These are phyloP conservation scores for Pholis gunnellus DNA, from an alignment of 2,113 vertebrate species.

Conservation along the genomic window DNA sequence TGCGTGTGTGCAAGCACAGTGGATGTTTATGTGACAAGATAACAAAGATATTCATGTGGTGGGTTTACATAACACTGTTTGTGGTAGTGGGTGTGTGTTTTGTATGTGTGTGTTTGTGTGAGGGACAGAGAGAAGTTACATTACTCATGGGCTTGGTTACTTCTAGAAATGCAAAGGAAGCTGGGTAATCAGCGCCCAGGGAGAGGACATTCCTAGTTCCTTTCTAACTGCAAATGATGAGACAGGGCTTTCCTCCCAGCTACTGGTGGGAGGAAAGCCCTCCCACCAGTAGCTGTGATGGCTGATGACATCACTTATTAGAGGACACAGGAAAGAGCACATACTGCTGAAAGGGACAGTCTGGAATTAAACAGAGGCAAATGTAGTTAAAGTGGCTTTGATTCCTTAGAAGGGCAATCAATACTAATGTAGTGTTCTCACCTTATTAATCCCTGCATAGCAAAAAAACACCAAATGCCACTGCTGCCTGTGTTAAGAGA, in stretches of 20 bases:
- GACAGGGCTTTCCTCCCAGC: slow-evolving; percentile 49
- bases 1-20: slow-evolving; percentile 10
- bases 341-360: slow-evolving; percentile 67
- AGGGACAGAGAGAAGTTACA: slow-evolving; percentile 8
- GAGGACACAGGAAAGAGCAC: slow-evolving; percentile 71
- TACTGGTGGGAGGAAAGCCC: slow-evolving; percentile 57
- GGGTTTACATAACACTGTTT: slow-evolving; percentile 39
- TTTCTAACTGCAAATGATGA: slow-evolving; percentile 33
- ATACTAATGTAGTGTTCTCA: slow-evolving; percentile 52
- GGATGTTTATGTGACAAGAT: slow-evolving; percentile 31
- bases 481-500: slow-evolving; percentile 8
- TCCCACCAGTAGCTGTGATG: slow-evolving; percentile 45
- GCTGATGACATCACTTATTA: slow-evolving; percentile 75
- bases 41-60: slow-evolving; percentile 36
- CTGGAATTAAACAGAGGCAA: slow-evolving; percentile 64
- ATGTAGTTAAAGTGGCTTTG: slow-evolving; percentile 63
- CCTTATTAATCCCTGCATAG: slow-evolving; percentile 30
- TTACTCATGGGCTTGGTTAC: slow-evolving; percentile 32
- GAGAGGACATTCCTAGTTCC: slow-evolving; percentile 68
- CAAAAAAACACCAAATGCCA: slow-evolving; percentile 32
- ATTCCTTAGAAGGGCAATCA: slow-evolving; percentile 67
- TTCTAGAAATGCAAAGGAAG: slow-evolving; percentile 54
- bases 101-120: background rate
- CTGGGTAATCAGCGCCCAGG: slow-evolving; percentile 44
- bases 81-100: background rate